A percentile compares a stretch with the other conserved stretches of the same genome.
These are phyloP conservation scores for Caretta caretta DNA, from an alignment of 2,113 vertebrate genomes.

Conservation along the genomic window DNA sequence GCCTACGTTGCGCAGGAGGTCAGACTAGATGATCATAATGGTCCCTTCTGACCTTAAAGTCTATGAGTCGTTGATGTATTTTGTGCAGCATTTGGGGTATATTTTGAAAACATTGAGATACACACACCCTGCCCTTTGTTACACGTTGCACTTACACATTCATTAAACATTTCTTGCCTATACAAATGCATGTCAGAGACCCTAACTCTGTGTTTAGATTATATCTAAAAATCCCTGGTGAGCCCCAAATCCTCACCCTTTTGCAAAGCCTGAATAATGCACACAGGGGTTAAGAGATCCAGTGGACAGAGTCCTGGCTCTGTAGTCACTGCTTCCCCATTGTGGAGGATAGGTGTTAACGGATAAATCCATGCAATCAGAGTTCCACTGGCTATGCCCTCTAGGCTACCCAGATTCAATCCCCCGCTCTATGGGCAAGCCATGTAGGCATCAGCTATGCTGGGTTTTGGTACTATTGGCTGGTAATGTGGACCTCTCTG, in stretches of 20 bases:
- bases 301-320: neutral
- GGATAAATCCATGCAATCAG: neutral
- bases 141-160: fast-evolving
- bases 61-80: neutral
- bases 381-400: neutral
- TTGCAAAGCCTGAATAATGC: fast-evolving
- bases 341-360: neutral
- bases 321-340: neutral
- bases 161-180: neutral
- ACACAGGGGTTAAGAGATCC: neutral
- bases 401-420: fast-evolving
- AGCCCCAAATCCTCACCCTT: neutral
- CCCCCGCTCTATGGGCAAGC: neutral
- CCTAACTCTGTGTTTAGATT: fast-evolving
- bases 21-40: too few species aligned
- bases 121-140: neutral
- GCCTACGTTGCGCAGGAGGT: too few species aligned
- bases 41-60: too few species aligned
- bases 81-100: neutral
- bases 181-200: fast-evolving
- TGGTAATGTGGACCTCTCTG: neutral
- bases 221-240: neutral
- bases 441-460: neutral
- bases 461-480: neutral
- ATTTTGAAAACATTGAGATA: neutral